These are phyloP conservation scores for Lasioglossum figueresi DNA, from an alignment of 2,888 invertebrate genomes.

Conservation along the genomic window DNA sequence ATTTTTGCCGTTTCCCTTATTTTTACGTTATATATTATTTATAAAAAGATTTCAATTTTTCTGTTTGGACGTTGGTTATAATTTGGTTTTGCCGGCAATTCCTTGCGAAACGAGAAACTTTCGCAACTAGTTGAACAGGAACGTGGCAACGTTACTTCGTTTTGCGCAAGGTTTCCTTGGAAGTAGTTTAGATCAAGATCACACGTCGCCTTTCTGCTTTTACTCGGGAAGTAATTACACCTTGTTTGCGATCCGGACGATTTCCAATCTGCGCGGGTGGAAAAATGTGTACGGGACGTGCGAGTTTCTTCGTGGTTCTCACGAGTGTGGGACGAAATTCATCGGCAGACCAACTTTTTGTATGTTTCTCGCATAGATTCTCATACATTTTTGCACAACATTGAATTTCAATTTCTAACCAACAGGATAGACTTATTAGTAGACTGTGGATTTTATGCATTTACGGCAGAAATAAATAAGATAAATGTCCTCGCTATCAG, in stretches of 20 bases:
- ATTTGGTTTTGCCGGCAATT: neutral
- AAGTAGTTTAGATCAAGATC: conserved; percentile 53
- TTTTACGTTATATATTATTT: neutral
- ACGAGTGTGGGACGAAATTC: neutral
- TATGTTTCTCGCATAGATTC: neutral
- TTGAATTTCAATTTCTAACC: neutral
- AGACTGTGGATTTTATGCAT: too few relatives aligned
- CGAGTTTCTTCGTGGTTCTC: neutral
- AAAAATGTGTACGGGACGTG: neutral
- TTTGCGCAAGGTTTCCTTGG: conserved; percentile 40
- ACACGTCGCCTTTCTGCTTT: conserved; percentile 56
- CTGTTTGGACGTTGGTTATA: neutral
- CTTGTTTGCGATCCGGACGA: conserved; percentile 42
- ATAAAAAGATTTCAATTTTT: neutral
- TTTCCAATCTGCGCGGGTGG: conserved; percentile 45
- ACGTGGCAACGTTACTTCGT: conserved; percentile 6
- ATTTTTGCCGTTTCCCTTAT: neutral
- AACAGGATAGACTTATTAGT: neutral
- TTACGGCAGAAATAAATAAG: too few relatives aligned
- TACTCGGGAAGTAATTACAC: conserved; percentile 65
- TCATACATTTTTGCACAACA: neutral
- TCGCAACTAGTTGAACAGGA: conserved; percentile 20
- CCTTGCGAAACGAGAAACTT: conserved; percentile 26
- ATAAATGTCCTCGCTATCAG: too few relatives aligned
- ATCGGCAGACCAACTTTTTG: neutral